Evolutionary conservation across 2,797 vertebrate species (phyloP), one percentile per base, ranked within the genome.

Genomic region (Rhinichthys osculus): DNA sequence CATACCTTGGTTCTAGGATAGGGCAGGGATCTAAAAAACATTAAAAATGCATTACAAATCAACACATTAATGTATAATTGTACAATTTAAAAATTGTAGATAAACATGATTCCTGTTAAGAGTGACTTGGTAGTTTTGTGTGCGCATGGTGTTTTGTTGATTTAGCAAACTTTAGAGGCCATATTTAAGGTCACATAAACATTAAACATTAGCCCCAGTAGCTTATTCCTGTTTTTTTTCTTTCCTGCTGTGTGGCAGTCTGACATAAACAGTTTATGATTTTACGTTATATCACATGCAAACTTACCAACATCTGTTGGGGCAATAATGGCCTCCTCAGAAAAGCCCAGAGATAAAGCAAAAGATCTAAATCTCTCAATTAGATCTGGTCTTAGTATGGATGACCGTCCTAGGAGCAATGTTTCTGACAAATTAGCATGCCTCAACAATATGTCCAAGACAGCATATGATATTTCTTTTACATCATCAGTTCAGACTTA

Each of bases 341-440:
- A 64, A 84, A 91, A 88, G 23, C 91, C 91, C 82, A 89, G 70
- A 71, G 88, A 86, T 82, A 88, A 67, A 35, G 84, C 73, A 62
- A 82, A 87, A 9, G 70, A 78, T 79, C 52, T 78, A 47, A 90
- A 91, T 27, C 86, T 88, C 40, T 90, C 87, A 1, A 86, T 40
- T 67, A 90, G 0, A 62, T 89, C 88, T 7, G 81, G 81, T 1
- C 76, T 79, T 40, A 85, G 73, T 6, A 33, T 73, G 50, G 85
- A 54, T 10, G 86, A 85, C 30, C 90, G 83, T 4, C 88, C 90
- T 91, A 50, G 27, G 35, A 47, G 6, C 72, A n/a, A 82, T 78
- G 54, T 19, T 23, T 62, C 57, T 42, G 19, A 67, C 38, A 62
- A 14, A 27, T 78, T 7, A 64, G 47, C 10, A 50, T 47, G 7